Evolutionary conservation across 2,888 invertebrate genomes (phyloP).

Genomic region (Trichopoda pennipes): DNA sequence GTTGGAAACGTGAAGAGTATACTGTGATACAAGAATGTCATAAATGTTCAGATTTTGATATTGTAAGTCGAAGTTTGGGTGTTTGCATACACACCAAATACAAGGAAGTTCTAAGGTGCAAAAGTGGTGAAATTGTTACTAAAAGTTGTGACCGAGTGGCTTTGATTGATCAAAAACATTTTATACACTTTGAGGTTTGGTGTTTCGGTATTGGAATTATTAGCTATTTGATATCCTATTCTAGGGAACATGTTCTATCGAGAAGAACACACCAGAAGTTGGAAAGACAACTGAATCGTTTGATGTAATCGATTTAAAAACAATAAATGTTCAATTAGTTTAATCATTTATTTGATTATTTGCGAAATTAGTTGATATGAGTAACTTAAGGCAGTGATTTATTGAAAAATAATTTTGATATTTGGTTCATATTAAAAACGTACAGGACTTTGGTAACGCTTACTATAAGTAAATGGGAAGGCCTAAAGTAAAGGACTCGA

Average conservation of each 20-base stretch:
- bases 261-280: constrained; percentile 76
- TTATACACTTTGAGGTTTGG: constrained; percentile 80
- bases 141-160: constrained; percentile 93
- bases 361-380: too few relatives aligned
- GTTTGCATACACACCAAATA: constrained; percentile 91
- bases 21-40: constrained; percentile 88
- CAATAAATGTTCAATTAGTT: not conserved
- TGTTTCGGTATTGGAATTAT: constrained; percentile 76
- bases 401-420: too few relatives aligned
- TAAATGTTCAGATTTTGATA: constrained; percentile 93
- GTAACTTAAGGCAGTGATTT: too few relatives aligned
- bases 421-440: too few relatives aligned
- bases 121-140: constrained; percentile 89
- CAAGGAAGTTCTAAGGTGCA: constrained; percentile 91
- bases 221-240: constrained; percentile 76
- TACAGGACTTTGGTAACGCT: too few relatives aligned
- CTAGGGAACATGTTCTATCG: constrained; percentile 76
- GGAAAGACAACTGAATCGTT: constrained; percentile 77
- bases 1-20: constrained; percentile 88
- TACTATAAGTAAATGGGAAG: too few relatives aligned
- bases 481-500: too few relatives aligned
- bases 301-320: constrained; percentile 70
- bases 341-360: too few relatives aligned
- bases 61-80: constrained; percentile 89
- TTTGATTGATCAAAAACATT: constrained; percentile 90